Evolutionary conservation across 1,140 invertebrate species (phyloP).

Genomic region (Helicoverpa zea): DNA sequence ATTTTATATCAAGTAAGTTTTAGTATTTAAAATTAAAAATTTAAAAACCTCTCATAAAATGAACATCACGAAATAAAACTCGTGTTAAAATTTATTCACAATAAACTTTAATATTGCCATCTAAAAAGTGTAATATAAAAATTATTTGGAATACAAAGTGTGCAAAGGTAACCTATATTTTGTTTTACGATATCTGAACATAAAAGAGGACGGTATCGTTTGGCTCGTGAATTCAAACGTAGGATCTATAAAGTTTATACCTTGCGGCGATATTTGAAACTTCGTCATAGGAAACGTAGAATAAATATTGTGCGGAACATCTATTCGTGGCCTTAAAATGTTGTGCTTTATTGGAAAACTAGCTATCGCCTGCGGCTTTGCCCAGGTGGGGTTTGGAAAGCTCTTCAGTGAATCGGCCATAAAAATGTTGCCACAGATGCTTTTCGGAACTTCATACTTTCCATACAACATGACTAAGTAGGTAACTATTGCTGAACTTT

Average conservation of each 20-base stretch:
- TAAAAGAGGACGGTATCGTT: constrained; percentile 36
- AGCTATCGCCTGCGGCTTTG: too few species aligned
- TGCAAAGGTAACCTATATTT: constrained; percentile 32
- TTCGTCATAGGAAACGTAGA: constrained; percentile 14
- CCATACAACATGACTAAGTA: too few species aligned
- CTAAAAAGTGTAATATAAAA: constrained; percentile 41
- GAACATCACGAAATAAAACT: not conserved
- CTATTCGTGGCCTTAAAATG: not conserved
- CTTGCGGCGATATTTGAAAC: constrained; percentile 31
- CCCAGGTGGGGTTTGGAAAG: too few species aligned
- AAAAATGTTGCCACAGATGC: too few species aligned
- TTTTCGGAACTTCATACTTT: too few species aligned
- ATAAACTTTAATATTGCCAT: constrained; percentile 33
- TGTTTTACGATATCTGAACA: constrained; percentile 37
- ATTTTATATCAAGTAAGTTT: not conserved
- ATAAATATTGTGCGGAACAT: constrained; percentile 18
- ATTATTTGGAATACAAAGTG: constrained; percentile 40
- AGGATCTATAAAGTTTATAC: constrained; percentile 34
- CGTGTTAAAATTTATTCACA: constrained; percentile 19
- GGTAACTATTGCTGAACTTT: too few species aligned
- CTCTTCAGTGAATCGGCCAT: too few species aligned
- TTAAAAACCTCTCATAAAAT: constrained; percentile 7
- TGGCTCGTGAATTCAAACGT: constrained; percentile 35
- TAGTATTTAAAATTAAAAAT: too few species aligned
- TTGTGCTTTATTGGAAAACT: too few species aligned